Percentiles rank a stretch among this genome's conserved stretches.
These are phyloP conservation scores for Linurgus olivaceus DNA, from an alignment of 2,797 vertebrate species.

Conservation along the genomic window DNA sequence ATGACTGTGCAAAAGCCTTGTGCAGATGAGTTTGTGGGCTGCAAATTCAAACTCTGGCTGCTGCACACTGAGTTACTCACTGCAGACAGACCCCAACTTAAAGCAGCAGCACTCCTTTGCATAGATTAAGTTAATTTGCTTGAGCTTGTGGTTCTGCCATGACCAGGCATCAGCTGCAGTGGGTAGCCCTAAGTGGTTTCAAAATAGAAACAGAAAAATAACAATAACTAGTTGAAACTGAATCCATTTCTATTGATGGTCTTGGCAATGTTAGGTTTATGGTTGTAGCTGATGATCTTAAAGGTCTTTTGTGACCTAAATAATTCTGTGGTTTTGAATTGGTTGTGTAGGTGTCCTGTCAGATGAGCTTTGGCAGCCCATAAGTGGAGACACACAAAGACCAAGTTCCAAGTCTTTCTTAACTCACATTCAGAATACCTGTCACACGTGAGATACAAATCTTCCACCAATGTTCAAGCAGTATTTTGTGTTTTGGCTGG, in stretches of 20 bases:
- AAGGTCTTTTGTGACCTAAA: background rate
- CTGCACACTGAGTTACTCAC: background rate
- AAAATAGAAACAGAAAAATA: background rate
- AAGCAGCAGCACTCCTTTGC: background rate
- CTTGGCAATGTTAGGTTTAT: background rate
- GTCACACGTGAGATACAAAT: background rate
- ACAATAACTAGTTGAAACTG: background rate
- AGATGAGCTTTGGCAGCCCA: background rate
- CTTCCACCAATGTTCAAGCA: background rate
- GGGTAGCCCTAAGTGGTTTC: background rate
- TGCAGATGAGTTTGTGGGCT: background rate
- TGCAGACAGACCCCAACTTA: background rate
- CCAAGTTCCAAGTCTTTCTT: background rate
- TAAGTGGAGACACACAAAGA: background rate
- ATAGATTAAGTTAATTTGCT: background rate
- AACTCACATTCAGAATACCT: background rate
- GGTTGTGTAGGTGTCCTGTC: background rate
- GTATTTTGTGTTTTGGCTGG: background rate
- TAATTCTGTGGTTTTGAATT: background rate
- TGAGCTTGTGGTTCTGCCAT: background rate
- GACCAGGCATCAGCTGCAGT: background rate
- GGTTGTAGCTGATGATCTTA: background rate
- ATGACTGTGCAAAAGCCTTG: background rate
- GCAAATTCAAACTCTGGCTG: background rate
- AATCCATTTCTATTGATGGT: background rate